Evolutionary conservation across 2,888 invertebrate genomes (phyloP), one percentile per base, ranked within the genome.

Genomic region (Drosophila maculinotata): DNA sequence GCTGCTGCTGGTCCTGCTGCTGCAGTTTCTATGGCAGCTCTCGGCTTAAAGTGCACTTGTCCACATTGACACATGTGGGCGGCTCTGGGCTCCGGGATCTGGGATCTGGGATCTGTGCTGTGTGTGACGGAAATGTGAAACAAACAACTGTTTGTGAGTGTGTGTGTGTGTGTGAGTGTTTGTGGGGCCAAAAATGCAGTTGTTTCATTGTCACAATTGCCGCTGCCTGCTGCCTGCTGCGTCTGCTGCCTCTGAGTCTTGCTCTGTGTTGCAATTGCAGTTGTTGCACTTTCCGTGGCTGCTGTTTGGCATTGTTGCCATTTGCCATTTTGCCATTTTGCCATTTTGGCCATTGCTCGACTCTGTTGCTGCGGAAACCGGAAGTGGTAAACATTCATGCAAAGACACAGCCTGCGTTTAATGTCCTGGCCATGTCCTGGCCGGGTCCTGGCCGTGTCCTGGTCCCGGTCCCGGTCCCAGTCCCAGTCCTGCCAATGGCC

Each of bases 321-420:
- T 23, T 42, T 66, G 52, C 26, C 42, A 42, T 42, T 44, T 44
- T 57, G 52, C 33, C 44, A 53, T 23, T 42, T 66, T n/a, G 52
- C 26, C 42, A 42, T 42, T 44, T 44, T n/a, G n/a, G 45, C 20
- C 58, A 56, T 48, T 52, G 65, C 59, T 36, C 38, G 51, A 35
- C 53, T 69, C 68, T 72, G 69, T 68, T 71, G 68, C 60, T 63
- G 83, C 83, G 79, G 86, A 82, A 83, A 57, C 72, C 89, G 83
- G 89, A 85, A 87, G 79, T 88, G 89, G 86, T 83, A 87, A 79
- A 76, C 88, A 83, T 79, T 70, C 77, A 69, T 64, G 66, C 75
- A 68, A 70, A 69, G 85, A 76, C 72, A 76, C 76, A 59, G 65
- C 44, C 62, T 64, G 73, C 53, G 71, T 60, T 68, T 68, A 68